Conservation (phyloP, 2,888 invertebrate genomes). For the Cyaniris semiargus region DNA sequence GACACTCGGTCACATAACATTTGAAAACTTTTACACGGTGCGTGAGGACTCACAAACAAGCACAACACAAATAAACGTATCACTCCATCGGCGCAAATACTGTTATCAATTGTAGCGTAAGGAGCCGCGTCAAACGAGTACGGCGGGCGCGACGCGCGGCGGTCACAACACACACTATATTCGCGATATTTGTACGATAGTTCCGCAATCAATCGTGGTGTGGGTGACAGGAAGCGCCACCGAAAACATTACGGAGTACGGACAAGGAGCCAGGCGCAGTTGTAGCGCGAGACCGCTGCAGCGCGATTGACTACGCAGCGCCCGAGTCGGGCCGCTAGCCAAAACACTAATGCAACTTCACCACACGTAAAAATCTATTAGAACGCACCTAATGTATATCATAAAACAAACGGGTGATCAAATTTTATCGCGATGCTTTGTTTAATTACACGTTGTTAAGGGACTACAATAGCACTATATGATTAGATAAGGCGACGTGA, state of each 20-base stretch:
- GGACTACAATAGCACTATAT: slow-evolving; percentile 34
- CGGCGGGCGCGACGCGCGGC: slow-evolving; percentile 37
- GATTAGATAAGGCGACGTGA: slow-evolving; percentile 42
- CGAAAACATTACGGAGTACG: slow-evolving; percentile 41
- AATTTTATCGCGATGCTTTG: slow-evolving; percentile 39
- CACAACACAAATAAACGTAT: slow-evolving; percentile 43
- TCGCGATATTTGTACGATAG: slow-evolving; percentile 47
- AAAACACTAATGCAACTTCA: slow-evolving; percentile 41
- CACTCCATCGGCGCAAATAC: slow-evolving; percentile 44
- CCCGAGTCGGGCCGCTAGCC: slow-evolving; percentile 43
- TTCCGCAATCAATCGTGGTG: slow-evolving; percentile 46
- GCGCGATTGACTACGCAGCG: slow-evolving; percentile 34
- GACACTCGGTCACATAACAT: slow-evolving; percentile 43
- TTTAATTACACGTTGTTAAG: slow-evolving; percentile 42
- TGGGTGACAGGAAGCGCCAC: slow-evolving; percentile 44
- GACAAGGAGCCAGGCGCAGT: slow-evolving; percentile 11
- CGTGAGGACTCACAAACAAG: slow-evolving; percentile 41
- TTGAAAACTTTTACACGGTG: slow-evolving; percentile 40
- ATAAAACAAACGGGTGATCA: slow-evolving; percentile 35
- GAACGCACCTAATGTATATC: slow-evolving; percentile 18
- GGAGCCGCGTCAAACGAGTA: slow-evolving; percentile 42
- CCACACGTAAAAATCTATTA: slow-evolving; percentile 18
- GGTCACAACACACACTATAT: slow-evolving; percentile 44
- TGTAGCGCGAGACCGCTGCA: slow-evolving; percentile 33
- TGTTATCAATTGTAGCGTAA: slow-evolving; percentile 47